A percentile compares a stretch with the other conserved stretches of the same genome.
These are phyloP conservation scores for Elysia crispata DNA, from an alignment of 2,888 invertebrate species.

Conservation along the genomic window DNA sequence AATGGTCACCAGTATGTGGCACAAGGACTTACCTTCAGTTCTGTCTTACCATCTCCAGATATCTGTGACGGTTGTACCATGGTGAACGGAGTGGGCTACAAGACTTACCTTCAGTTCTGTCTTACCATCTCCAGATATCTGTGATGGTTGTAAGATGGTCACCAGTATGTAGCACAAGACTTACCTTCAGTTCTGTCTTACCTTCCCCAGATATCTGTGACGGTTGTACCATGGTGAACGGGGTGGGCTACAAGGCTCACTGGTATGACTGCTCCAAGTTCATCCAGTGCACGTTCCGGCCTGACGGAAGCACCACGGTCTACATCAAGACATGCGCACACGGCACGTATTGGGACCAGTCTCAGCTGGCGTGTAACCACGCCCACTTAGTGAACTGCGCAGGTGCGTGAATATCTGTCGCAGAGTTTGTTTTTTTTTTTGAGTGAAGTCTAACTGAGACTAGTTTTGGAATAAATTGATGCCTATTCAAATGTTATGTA, in stretches of 20 bases:
- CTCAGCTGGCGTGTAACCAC: slow-evolving; percentile 48
- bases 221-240: slow-evolving; percentile 51
- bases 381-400: slow-evolving; percentile 49
- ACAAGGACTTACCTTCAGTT: slow-evolving; percentile 35
- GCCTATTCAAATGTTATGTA: too few species aligned
- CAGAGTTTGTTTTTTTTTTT: too few species aligned
- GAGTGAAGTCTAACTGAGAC: too few species aligned
- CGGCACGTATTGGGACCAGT: slow-evolving; percentile 56
- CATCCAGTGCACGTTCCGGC: slow-evolving; percentile 52
- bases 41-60: too few species aligned
- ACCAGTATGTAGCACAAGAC: too few species aligned
- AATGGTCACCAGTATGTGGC: slow-evolving; percentile 54
- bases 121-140: too few species aligned
- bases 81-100: too few species aligned
- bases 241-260: slow-evolving; percentile 56
- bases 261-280: slow-evolving; percentile 52
- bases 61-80: too few species aligned
- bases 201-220: slow-evolving; percentile 47
- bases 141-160: too few species aligned
- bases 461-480: too few species aligned
- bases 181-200: too few species aligned
- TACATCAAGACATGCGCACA: slow-evolving; percentile 51
- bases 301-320: slow-evolving; percentile 44
- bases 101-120: too few species aligned
- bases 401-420: slow-evolving; percentile 34